Base-by-base conservation (phyloP, 2,113 vertebrate species). In the Myxocyprinus asiaticus region DNA sequence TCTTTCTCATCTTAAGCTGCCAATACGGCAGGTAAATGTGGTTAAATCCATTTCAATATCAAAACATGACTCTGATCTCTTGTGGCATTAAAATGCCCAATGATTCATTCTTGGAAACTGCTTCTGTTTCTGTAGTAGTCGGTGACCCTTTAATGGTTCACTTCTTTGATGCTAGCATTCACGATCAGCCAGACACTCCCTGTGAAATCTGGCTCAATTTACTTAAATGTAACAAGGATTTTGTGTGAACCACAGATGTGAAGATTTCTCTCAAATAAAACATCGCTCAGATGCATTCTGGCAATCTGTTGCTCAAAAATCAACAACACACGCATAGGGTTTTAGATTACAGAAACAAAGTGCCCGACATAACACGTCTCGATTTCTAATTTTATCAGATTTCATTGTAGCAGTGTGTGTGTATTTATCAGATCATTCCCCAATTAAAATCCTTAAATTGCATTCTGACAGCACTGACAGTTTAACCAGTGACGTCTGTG, bases 91-190 rank as follows among this genome's bases (percentile, higher is more conserved):
- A 1, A 1, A 33, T 33, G 22, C 22, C 3, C 22, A 33, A 1
- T 64, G 47, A 76, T 66, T 66, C 12, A 74, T 74, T 74, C 45
- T 63, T 43, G 44, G 5, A 61, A 73, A 47, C 55, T 6, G n/a
- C 9, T 33, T 8, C 48, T 9, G 15, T 50, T 55, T 64, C 75
- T 65, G 53, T 67, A 51, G 42, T 53, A 22, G 62, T 43, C 76
- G 15, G 78, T 78, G 82, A 84, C 79, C 82, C 78, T 78, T 67
- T 71, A 81, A 78, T 61, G 51, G 73, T 63, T 67, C 78, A 55
- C n/a, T 77, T 77, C 73, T 83, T 80, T 77, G 73, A 80, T 73
- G 74, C 65, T 62, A 77, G 71, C 75, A 44, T 53, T 67, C 71
- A 76, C 45, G 51, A 79, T 79, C 55, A 69, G 59, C 56, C 66